Conservation (phyloP, 2,888 invertebrate species). For the Coelopa pilipes region DNA sequence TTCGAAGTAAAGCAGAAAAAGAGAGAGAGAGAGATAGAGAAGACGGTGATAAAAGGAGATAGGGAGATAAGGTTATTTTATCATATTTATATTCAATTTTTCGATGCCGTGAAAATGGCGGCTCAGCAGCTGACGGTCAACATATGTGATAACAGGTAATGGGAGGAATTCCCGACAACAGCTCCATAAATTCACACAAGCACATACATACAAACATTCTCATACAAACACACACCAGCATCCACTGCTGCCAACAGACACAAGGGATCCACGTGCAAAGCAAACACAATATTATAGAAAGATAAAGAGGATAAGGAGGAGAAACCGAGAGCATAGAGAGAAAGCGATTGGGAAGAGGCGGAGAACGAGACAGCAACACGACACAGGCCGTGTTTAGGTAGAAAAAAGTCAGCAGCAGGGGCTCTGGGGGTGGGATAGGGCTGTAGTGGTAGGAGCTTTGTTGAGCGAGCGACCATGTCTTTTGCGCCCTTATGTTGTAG, state of each 20-base stretch:
- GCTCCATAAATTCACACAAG: not conserved
- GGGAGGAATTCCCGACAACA: not conserved
- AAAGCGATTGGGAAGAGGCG: not conserved
- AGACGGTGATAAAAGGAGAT: no score
- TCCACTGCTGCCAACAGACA: not conserved
- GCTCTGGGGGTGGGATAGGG: no score
- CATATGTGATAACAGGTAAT: constrained; percentile 10
- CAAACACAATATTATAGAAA: not conserved
- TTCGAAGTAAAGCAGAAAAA: not conserved
- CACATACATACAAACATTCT: not conserved
- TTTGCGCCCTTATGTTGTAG: not conserved
- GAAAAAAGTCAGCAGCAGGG: no score
- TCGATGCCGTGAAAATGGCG: constrained; percentile 6
- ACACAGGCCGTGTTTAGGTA: no score
- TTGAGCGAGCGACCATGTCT: not conserved
- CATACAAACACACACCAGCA: not conserved
- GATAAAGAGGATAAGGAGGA: not conserved
- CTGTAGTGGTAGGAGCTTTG: no score
- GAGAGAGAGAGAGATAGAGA: not conserved
- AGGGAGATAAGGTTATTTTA: no score
- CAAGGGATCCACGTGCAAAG: not conserved
- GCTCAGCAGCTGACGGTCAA: constrained; percentile 11
- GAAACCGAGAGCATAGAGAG: no score
- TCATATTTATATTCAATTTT: not conserved
- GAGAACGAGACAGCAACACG: not conserved